phyloP scores from a whole-genome alignment of 1,140 invertebrate genomes.

The Octopus sinensis region DNA sequence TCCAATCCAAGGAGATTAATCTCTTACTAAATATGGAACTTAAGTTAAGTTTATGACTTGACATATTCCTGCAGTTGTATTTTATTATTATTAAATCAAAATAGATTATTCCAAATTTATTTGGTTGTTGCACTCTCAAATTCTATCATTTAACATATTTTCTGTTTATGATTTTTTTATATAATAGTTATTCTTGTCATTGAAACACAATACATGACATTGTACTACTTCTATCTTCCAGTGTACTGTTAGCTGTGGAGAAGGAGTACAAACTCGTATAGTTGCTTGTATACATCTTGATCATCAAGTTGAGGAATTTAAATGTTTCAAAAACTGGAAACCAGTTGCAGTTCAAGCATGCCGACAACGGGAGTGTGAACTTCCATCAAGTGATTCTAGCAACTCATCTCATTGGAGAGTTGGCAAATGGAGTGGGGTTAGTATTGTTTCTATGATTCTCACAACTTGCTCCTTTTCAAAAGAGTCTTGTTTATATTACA shows the following conservation, averaged over 20 bases:
- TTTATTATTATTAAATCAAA: too few relatives aligned
- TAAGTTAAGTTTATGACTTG: too few relatives aligned
- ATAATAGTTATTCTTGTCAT: too few relatives aligned
- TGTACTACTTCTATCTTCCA: slow-evolving; percentile 51
- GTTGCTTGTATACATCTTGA: slow-evolving; percentile 42
- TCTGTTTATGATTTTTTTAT: too few relatives aligned
- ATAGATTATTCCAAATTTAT: too few relatives aligned
- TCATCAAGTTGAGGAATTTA: slow-evolving; percentile 40
- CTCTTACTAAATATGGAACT: too few relatives aligned
- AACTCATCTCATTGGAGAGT: slow-evolving; percentile 51
- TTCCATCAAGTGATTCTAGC: slow-evolving; percentile 25
- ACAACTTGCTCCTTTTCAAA: too few relatives aligned
- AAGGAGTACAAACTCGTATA: slow-evolving; percentile 38
- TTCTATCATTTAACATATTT: too few relatives aligned
- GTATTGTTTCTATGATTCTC: slow-evolving; percentile 16
- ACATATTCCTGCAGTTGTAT: too few relatives aligned
- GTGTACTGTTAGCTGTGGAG: slow-evolving; percentile 69
- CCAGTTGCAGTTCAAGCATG: slow-evolving; percentile 31
- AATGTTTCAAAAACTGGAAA: slow-evolving; percentile 43
- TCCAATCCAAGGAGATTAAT: too few relatives aligned
- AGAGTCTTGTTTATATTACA: too few relatives aligned
- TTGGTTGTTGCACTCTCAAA: too few relatives aligned
- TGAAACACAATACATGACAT: not conserved
- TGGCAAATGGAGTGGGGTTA: slow-evolving; percentile 53
- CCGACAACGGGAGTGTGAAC: not conserved